Evolutionary conservation across 2,888 invertebrate genomes (phyloP).

Genomic region (Lamellibrachia satsuma): DNA sequence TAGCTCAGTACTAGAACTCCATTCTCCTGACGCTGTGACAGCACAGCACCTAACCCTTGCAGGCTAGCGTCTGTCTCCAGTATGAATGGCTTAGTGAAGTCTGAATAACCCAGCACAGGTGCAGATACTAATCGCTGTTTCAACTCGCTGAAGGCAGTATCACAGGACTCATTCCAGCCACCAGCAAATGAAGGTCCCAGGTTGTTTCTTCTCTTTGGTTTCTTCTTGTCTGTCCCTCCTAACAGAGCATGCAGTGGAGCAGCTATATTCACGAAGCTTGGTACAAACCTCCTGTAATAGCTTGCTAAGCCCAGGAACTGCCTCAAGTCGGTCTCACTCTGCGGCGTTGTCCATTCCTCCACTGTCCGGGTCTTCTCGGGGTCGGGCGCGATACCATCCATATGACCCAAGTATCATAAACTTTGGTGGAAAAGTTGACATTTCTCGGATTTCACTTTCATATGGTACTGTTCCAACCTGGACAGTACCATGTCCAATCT

Average conservation of each 20-base stretch:
- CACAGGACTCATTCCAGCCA: background rate
- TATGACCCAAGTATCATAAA: conserved; percentile 28
- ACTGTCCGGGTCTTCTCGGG: no score
- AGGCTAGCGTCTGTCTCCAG: conserved; percentile 42
- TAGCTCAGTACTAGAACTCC: conserved; percentile 36
- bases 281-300: no score
- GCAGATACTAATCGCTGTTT: conserved; percentile 35
- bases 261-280: no score
- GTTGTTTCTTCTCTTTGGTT: no score
- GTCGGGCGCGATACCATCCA: conserved; percentile 37
- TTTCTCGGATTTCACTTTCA: conserved; percentile 17
- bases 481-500: conserved; percentile 29
- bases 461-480: background rate
- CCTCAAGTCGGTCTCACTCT: no score
- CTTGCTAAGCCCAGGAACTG: no score
- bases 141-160: conserved; percentile 23
- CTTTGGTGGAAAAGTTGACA: background rate
- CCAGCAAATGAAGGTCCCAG: no score
- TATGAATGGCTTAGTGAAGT: conserved; percentile 39
- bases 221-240: no score
- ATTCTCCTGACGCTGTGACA: conserved; percentile 40
- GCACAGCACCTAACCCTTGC: conserved; percentile 40
- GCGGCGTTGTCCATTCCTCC: no score
- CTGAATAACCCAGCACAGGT: conserved; percentile 41
- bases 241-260: no score